A percentile compares a stretch with the other conserved stretches of the same genome.
Evolutionary conservation across 2,888 invertebrate species (phyloP).

Genomic region (Stramonita haemastoma): DNA sequence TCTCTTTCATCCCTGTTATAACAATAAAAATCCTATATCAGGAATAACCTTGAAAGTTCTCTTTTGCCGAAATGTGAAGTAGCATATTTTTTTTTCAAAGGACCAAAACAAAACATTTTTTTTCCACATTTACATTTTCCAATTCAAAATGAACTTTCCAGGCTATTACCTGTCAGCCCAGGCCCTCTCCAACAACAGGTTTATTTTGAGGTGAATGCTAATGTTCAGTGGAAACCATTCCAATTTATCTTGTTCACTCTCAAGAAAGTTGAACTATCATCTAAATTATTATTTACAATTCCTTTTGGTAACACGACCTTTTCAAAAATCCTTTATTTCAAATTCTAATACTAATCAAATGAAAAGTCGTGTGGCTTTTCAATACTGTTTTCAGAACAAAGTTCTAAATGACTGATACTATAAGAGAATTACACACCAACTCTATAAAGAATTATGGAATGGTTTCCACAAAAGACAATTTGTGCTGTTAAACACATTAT

Average conservation of each 20-base stretch:
- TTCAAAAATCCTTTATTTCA: no score
- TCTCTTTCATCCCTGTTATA: slow-evolving; percentile 37
- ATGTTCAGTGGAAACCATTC: slow-evolving; percentile 41
- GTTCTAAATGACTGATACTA: not conserved
- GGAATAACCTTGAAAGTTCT: slow-evolving; percentile 45
- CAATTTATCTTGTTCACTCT: not conserved
- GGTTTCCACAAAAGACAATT: slow-evolving; percentile 8
- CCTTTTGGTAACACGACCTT: no score
- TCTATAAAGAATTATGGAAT: not conserved
- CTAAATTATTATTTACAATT: no score
- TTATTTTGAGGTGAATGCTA: slow-evolving; percentile 44
- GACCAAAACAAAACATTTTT: slow-evolving; percentile 1
- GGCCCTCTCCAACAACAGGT: slow-evolving; percentile 55
- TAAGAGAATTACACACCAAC: no score
- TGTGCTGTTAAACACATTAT: slow-evolving; percentile 24
- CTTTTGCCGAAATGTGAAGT: not conserved
- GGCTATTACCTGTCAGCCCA: slow-evolving; percentile 56
- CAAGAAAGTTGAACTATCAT: no score
- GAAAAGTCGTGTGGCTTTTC: no score
- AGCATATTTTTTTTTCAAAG: not conserved
- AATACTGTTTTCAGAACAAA: not conserved
- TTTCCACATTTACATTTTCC: not conserved
- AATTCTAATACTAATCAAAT: no score
- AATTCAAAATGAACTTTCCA: slow-evolving; percentile 41
- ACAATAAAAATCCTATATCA: slow-evolving; percentile 33